These are phyloP conservation scores for Ochropleura plecta DNA, from an alignment of 2,888 invertebrate species.

Conservation along the genomic window DNA sequence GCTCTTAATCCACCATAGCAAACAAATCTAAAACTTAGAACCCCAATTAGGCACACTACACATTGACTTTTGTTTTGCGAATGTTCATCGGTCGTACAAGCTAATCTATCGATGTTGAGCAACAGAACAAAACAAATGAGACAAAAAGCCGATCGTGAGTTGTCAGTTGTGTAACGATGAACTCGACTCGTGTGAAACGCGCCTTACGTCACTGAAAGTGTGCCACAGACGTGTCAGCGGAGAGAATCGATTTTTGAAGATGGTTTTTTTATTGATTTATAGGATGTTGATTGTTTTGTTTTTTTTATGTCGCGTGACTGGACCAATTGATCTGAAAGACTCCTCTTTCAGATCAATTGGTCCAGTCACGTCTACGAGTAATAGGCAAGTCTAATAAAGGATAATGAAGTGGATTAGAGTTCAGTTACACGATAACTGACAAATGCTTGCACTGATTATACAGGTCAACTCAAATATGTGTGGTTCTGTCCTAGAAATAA, in stretches of 20 bases:
- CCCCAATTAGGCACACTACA: background rate
- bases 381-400: too few relatives aligned
- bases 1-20: constrained; percentile 4
- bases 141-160: constrained; percentile 49
- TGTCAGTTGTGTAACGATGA: constrained; percentile 57
- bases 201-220: constrained; percentile 61
- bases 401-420: background rate
- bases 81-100: background rate
- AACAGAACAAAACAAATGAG: constrained; percentile 49
- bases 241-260: constrained; percentile 1
- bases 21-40: background rate
- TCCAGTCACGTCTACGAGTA: too few relatives aligned
- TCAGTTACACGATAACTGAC: too few relatives aligned
- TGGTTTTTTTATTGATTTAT: constrained; percentile 3
- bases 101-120: constrained; percentile 37
- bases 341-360: too few relatives aligned
- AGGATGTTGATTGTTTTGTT: background rate
- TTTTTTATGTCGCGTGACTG: background rate
- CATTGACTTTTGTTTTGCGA: background rate
- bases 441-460: background rate
- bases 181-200: constrained; percentile 63
- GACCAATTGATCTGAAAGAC: background rate
- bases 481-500: too few relatives aligned
- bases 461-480: too few relatives aligned
- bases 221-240: constrained; percentile 46